Percentiles rank a stretch among this genome's conserved stretches.
phyloP scores from a whole-genome alignment of 1,140 invertebrate genomes.

The Sitophilus oryzae region DNA sequence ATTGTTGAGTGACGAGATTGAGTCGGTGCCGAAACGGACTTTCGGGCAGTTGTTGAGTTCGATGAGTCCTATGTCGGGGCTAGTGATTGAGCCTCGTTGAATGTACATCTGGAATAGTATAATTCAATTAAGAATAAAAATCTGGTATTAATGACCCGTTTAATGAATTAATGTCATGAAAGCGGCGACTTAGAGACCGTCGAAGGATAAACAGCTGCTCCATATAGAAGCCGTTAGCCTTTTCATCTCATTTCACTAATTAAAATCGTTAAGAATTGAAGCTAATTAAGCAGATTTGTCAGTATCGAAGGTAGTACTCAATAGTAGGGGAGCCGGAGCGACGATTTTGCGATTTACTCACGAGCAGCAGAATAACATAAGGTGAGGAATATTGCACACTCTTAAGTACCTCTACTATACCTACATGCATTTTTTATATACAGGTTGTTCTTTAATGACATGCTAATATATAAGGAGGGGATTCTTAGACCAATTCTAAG shows the following conservation, averaged over 20 bases:
- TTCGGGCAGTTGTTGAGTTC: slow-evolving; percentile 34
- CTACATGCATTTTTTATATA: too few relatives aligned
- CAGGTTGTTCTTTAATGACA: too few relatives aligned
- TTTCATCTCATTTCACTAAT: slow-evolving; percentile 8
- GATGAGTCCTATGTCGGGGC: slow-evolving; percentile 30
- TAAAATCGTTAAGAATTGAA: slow-evolving; percentile 5
- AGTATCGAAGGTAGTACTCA: neutral
- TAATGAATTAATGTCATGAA: slow-evolving; percentile 4
- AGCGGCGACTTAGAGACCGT: neutral
- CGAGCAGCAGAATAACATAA: too few relatives aligned
- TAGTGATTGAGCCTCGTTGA: slow-evolving; percentile 30
- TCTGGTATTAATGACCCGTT: neutral
- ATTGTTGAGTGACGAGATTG: slow-evolving; percentile 33
- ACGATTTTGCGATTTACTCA: too few relatives aligned
- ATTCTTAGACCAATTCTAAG: too few relatives aligned
- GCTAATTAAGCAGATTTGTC: neutral
- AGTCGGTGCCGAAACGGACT: slow-evolving; percentile 33
- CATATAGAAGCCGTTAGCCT: neutral
- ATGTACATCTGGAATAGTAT: slow-evolving; percentile 38
- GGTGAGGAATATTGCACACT: too few relatives aligned
- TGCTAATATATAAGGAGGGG: too few relatives aligned
- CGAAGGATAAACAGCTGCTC: neutral
- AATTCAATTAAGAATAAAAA: too few relatives aligned
- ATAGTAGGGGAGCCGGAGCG: too few relatives aligned
- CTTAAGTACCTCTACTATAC: too few relatives aligned